Evolutionary conservation across 1,140 invertebrate genomes (phyloP), one percentile per base, ranked within the genome.

Genomic region (Heliothis virescens): DNA sequence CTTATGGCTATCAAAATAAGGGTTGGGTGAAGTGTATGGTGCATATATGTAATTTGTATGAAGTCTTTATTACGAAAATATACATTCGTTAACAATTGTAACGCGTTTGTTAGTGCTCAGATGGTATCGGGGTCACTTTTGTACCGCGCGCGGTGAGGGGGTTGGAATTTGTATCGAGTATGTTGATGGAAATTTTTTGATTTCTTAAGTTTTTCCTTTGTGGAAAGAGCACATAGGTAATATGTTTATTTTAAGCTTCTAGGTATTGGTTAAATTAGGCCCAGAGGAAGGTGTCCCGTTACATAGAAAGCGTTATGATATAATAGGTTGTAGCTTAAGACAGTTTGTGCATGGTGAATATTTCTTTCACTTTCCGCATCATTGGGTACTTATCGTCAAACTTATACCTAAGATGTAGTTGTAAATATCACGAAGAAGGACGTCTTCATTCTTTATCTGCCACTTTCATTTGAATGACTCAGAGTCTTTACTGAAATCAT

Each of bases 41-140:
- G 18, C 12, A 53, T 62, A 74, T 86, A 12, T 53, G 74, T 77
- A 18, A 26, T 65, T 41, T 65, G 67, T 47, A 77, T 80, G 83
- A 86, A 75, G 83, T 86, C 85, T 85, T 85, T 84, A 85, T 89
- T 87, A 87, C 85, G 86, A 90, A 86, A 88, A 89, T 86, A 87
- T 84, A 87, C 81, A 86, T 65, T 86, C 80, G 86, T 87, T 87
- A 87, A 85, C 82, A 88, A 89, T 87, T 84, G 88, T 86, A 82
- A 86, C 80, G 80, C 77, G 79, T 80, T 81, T 75, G 84, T 67
- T 77, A 65, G 75, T 83, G 84, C 60, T 82, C 59, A 76, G 86
- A 83, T 85, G 81, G 85, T 87, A 86, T 87, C 85, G 83, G 50
- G 82, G 84, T 85, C 75, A 79, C 26, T 79, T 62, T 21, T 18